Evolutionary conservation across 2,888 invertebrate species (phyloP).

Genomic region (Liposcelis brunnea): DNA sequence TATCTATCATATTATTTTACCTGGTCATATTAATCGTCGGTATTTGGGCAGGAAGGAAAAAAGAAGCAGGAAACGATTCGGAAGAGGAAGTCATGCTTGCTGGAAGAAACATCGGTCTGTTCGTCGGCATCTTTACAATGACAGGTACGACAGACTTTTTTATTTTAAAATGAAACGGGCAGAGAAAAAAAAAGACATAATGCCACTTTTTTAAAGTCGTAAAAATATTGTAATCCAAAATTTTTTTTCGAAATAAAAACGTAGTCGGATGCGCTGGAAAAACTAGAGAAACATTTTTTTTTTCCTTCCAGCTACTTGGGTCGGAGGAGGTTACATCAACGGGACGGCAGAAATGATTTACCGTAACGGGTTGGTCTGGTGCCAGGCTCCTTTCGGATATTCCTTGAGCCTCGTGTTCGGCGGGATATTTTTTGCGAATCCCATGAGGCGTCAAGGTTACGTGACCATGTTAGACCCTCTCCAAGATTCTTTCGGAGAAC

Average conservation of each 20-base stretch:
- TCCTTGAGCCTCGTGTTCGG: conserved; percentile 89
- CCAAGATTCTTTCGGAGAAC: conserved; percentile 88
- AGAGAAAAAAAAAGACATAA: no score
- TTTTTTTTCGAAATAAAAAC: no score
- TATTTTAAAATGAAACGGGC: conserved; percentile 14
- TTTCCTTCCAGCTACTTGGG: conserved; percentile 78
- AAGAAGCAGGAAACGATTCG: conserved; percentile 69
- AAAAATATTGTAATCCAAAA: conserved; percentile 15
- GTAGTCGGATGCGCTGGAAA: no score
- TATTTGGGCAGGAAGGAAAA: conserved; percentile 94
- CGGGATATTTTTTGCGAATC: conserved; percentile 94
- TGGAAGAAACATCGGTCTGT: conserved; percentile 87
- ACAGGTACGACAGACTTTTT: conserved; percentile 47
- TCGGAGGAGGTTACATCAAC: conserved; percentile 98
- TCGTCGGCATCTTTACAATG: conserved; percentile 99
- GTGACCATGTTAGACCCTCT: conserved; percentile 98
- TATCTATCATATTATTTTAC: conserved; percentile 93
- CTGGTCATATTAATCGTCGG: conserved; percentile 87
- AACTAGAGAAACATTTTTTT: no score
- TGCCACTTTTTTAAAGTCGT: no score
- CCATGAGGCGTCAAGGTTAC: conserved; percentile 94
- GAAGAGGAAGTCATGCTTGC: conserved; percentile 98
- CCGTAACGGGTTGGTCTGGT: conserved; percentile 85
- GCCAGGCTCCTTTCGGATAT: conserved; percentile 98
- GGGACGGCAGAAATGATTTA: conserved; percentile 96